Evolutionary conservation across 1,140 invertebrate genomes (phyloP).

Genomic region (Neuroterus valhalla): DNA sequence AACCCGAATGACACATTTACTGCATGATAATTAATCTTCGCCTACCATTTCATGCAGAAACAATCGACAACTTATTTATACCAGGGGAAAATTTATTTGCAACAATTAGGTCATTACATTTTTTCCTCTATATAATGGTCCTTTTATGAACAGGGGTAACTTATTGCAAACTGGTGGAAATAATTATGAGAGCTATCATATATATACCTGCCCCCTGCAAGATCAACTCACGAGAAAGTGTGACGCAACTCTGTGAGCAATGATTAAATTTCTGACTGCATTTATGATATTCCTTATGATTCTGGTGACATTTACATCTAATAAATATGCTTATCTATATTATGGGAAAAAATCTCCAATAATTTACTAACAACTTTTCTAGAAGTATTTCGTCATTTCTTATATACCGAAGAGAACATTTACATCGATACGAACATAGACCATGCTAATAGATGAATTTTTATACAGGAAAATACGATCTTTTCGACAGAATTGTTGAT

Average conservation of each 20-base stretch:
- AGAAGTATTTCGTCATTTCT: too few relatives aligned
- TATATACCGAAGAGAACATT: too few relatives aligned
- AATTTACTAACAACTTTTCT: too few relatives aligned
- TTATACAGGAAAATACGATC: too few relatives aligned
- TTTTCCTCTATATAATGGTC: slow-evolving; percentile 9
- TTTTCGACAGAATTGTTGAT: too few relatives aligned
- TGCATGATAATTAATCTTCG: neutral
- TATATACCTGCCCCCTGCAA: neutral
- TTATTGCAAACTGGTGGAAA: neutral
- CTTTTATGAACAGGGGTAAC: slow-evolving; percentile 8
- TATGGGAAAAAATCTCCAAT: too few relatives aligned
- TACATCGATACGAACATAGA: too few relatives aligned
- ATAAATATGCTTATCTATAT: neutral
- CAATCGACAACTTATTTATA: slow-evolving; percentile 22
- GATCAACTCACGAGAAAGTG: slow-evolving; percentile 22
- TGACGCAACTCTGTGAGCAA: neutral
- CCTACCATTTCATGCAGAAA: neutral
- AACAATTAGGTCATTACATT: slow-evolving; percentile 8
- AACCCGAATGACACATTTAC: neutral
- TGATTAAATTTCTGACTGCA: neutral
- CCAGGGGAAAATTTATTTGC: slow-evolving; percentile 7
- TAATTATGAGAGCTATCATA: slow-evolving; percentile 9
- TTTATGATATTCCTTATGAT: neutral
- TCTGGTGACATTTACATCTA: neutral
- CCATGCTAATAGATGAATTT: too few relatives aligned